phyloP scores from a whole-genome alignment of 2,888 invertebrate species.

The Sphaerophoria rueppellii region DNA sequence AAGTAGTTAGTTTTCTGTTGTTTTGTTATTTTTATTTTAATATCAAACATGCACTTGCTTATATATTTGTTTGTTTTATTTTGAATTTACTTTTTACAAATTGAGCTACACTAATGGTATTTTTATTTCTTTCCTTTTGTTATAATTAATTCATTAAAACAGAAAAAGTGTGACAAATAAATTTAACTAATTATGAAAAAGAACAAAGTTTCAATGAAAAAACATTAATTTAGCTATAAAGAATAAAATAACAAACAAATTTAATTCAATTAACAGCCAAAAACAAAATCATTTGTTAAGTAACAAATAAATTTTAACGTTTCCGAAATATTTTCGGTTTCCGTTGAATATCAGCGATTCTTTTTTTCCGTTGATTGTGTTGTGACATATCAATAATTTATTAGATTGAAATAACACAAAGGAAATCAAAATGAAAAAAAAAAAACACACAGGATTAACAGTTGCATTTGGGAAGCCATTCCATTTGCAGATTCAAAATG shows the following conservation, averaged over 20 bases:
- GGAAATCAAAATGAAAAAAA: slow-evolving; percentile 9
- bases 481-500: not conserved
- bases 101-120: slow-evolving; percentile 66
- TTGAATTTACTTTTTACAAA: slow-evolving; percentile 67
- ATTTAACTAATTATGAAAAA: slow-evolving; percentile 26
- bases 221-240: not conserved
- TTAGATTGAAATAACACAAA: slow-evolving; percentile 39
- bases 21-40: slow-evolving; percentile 25
- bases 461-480: slow-evolving; percentile 39
- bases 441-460: slow-evolving; percentile 13
- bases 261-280: slow-evolving; percentile 16
- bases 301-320: slow-evolving; percentile 33
- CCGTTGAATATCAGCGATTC: slow-evolving; percentile 13
- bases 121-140: slow-evolving; percentile 6
- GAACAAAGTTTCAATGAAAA: slow-evolving; percentile 9
- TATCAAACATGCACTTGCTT: slow-evolving; percentile 64
- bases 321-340: slow-evolving; percentile 27
- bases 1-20: slow-evolving; percentile 34
- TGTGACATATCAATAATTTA: slow-evolving; percentile 61
- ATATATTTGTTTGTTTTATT: slow-evolving; percentile 7
- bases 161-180: not conserved
- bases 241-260: slow-evolving; percentile 23
- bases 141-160: not conserved
- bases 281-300: not conserved
- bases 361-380: slow-evolving; percentile 36